These are phyloP conservation scores for Platyrinchus mystaceus DNA, from an alignment of 2,797 vertebrate genomes.

Conservation along the genomic window DNA sequence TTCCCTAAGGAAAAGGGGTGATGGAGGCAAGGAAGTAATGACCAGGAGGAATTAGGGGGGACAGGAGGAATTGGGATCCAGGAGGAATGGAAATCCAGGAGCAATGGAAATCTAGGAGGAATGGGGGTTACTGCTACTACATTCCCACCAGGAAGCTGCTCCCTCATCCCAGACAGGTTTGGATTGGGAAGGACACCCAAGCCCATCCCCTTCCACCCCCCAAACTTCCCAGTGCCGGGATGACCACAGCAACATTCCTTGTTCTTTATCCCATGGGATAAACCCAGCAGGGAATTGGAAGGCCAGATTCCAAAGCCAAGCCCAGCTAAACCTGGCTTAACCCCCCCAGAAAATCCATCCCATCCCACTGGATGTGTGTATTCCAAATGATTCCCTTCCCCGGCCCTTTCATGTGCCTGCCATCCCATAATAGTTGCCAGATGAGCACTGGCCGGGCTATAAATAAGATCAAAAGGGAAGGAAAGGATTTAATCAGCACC, in stretches of 20 bases:
- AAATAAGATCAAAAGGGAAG: conserved; percentile 82
- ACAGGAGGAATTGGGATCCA: no score
- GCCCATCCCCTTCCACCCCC: no score
- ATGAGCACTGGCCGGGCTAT: conserved; percentile 71
- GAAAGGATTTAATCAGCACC: conserved; percentile 69
- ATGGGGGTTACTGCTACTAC: not conserved
- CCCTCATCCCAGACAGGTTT: no score
- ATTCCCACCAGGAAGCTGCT: not conserved
- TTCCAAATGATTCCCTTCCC: not conserved
- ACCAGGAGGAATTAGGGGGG: not conserved
- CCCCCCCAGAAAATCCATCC: not conserved
- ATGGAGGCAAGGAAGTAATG: not conserved
- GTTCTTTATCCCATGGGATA: no score
- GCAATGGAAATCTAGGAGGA: not conserved
- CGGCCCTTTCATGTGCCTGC: conserved; percentile 73
- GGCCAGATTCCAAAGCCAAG: not conserved
- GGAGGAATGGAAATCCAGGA: no score
- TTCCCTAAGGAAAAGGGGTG: not conserved
- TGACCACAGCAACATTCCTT: no score
- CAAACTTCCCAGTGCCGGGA: no score
- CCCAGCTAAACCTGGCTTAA: not conserved
- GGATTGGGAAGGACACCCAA: not conserved
- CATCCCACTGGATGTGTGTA: not conserved
- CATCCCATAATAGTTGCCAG: conserved; percentile 78
- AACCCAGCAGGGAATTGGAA: no score